Base-by-base conservation (phyloP, 2,797 vertebrate species). In the Rhinatrema bivittatum region DNA sequence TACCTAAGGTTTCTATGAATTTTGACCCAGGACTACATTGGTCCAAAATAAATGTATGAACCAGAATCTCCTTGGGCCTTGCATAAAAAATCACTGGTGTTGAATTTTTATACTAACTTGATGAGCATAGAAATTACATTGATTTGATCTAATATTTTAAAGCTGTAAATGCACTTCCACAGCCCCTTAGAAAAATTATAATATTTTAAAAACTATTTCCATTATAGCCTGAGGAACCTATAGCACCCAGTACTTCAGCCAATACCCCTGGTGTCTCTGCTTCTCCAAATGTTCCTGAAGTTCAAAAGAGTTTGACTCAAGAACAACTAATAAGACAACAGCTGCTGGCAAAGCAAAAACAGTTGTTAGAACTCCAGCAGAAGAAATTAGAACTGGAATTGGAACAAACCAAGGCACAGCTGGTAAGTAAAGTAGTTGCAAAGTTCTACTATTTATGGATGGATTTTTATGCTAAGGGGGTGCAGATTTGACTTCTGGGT, bases 301-400 rank as follows among this genome's bases (percentile, higher is more conserved):
- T 77, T 59, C 84, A 82, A 59, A 89, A 87, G 70, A 87, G 79
- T 60, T 74, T 87, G 60, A 82, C 85, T 29, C 85, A 91, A 66
- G 95, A 98, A 74, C 93, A 98, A 65, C 57, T 93, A 33, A 97
- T 98, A 74, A 79, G 96, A 20, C 95, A 98, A 55, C 94, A 99
- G 62, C 81, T 99, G 52, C 81, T 99, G 72, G 89, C 94, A 65
- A 99, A 99, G 65, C 94, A 99, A 81, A 98, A 98, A 40, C 95
- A 99, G 49, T 88, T 99, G 39, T 77, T 99, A 77, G 96, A 99
- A 78, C 92, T 99, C 42, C 96, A 98, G 65, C 96, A 99, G 79
- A 98, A 98, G 78, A 98, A 99, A 62, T 88, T 99, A 36, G 96
- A 99, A 53, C 82, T 99, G 76, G 96, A 99, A 70, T 79, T 99